phyloP scores from a whole-genome alignment of 2,888 invertebrate genomes.

The Cephus spinipes region DNA sequence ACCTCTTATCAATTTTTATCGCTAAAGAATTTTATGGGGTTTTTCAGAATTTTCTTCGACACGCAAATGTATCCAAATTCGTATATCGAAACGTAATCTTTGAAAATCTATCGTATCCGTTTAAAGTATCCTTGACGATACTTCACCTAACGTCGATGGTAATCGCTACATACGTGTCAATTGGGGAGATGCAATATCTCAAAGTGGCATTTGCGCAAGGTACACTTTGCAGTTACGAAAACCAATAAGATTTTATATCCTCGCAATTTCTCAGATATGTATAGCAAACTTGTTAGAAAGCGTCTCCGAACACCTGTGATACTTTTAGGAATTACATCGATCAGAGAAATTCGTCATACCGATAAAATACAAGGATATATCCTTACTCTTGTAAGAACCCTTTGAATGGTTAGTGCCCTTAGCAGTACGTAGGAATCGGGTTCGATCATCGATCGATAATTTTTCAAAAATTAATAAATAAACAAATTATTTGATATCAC shows the following conservation, averaged over 20 bases:
- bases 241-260: background rate
- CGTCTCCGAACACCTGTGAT: background rate
- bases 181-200: background rate
- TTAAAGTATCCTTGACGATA: background rate
- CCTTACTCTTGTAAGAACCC: background rate
- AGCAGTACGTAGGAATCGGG: no score
- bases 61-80: background rate
- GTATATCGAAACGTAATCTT: background rate
- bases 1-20: background rate
- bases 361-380: background rate
- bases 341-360: background rate
- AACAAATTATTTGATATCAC: no score
- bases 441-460: no score
- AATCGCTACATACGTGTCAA: background rate
- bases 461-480: no score
- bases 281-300: background rate
- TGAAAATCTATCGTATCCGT: background rate
- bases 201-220: background rate
- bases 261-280: background rate
- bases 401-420: background rate
- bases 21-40: background rate
- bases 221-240: background rate
- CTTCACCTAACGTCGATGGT: background rate
- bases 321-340: background rate
- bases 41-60: background rate